Evolutionary conservation across 2,113 vertebrate species (phyloP).

Genomic region (Cebus imitator): DNA sequence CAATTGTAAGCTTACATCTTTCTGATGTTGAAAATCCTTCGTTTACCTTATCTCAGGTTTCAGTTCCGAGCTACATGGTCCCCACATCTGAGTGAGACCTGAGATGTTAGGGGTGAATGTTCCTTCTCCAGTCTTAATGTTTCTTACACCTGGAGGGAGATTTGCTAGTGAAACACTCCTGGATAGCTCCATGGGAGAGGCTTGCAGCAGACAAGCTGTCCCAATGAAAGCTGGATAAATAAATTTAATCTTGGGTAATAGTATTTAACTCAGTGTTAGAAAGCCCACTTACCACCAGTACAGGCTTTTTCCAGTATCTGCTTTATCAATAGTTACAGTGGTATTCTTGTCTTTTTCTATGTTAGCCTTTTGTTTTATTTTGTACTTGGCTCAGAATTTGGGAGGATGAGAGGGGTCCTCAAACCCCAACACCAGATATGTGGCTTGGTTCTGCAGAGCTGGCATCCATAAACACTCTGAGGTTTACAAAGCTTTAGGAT

Average conservation of each 20-base stretch:
- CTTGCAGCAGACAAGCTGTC: background rate
- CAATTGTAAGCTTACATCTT: background rate
- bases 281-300: background rate
- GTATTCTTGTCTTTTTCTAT: background rate
- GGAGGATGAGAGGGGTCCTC: background rate
- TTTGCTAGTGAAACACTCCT: background rate
- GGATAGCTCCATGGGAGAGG: background rate
- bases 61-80: background rate
- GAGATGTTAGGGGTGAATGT: background rate
- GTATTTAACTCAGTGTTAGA: background rate
- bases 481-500: background rate
- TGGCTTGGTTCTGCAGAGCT: background rate
- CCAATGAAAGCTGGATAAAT: background rate
- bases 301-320: background rate
- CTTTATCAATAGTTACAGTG: background rate
- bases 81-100: background rate
- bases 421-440: background rate
- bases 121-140: background rate
- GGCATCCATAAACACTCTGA: background rate
- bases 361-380: background rate
- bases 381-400: background rate
- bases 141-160: background rate
- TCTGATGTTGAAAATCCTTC: background rate
- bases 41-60: background rate
- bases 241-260: background rate